A percentile compares a stretch with the other conserved stretches of the same genome.
These are phyloP conservation scores for Platycheirus rosarum DNA, from an alignment of 2,888 invertebrate species.

Conservation along the genomic window DNA sequence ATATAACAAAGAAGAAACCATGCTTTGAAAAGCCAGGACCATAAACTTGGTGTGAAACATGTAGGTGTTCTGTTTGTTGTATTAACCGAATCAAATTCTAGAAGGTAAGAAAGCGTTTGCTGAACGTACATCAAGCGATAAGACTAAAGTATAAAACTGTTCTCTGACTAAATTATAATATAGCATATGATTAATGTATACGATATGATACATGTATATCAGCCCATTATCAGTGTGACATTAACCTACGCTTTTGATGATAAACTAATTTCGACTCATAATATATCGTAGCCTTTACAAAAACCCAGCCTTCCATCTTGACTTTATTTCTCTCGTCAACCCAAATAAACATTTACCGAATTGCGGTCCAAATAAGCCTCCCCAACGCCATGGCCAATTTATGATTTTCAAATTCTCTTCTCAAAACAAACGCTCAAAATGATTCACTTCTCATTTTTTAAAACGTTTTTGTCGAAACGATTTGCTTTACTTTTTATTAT, in stretches of 20 bases:
- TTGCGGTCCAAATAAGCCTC: constrained; percentile 1
- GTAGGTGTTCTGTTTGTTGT: too few relatives aligned
- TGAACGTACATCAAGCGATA: too few relatives aligned
- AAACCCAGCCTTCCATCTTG: background rate
- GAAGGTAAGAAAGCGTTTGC: too few relatives aligned
- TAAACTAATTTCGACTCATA: constrained; percentile 18
- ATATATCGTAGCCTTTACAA: background rate
- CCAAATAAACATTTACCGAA: constrained; percentile 15
- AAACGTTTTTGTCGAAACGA: constrained; percentile 22
- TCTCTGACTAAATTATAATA: too few relatives aligned
- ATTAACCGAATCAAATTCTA: too few relatives aligned
- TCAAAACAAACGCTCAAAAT: constrained; percentile 25
- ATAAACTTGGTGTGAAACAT: too few relatives aligned
- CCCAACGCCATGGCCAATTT: constrained; percentile 33
- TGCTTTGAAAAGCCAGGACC: too few relatives aligned
- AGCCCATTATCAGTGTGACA: background rate
- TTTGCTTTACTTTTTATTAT: constrained; percentile 20
- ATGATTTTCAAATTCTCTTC: too few relatives aligned
- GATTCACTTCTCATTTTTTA: constrained; percentile 41
- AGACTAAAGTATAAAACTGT: too few relatives aligned
- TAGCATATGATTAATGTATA: too few relatives aligned
- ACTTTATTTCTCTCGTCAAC: background rate
- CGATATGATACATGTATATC: too few relatives aligned
- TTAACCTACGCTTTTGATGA: constrained; percentile 1
- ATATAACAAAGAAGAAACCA: too few relatives aligned